These are phyloP conservation scores for Rhineura floridana DNA, from an alignment of 2,113 vertebrate species.

Conservation along the genomic window DNA sequence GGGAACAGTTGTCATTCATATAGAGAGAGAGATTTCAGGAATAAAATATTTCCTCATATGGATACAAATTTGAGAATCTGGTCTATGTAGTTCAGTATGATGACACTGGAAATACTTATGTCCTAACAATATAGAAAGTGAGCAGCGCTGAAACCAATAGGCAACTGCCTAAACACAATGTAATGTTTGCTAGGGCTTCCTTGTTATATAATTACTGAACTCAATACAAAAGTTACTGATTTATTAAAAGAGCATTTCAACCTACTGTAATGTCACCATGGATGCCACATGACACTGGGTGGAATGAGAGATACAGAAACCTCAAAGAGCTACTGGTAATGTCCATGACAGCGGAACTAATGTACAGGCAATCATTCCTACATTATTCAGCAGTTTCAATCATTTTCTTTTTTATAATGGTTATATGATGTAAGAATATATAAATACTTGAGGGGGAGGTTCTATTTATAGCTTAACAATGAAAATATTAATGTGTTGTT, in stretches of 20 bases:
- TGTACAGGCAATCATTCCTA: constrained; percentile 53
- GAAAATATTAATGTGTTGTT: constrained; percentile 66
- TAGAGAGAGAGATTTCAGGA: neutral
- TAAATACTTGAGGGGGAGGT: constrained; percentile 69
- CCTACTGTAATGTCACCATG: constrained; percentile 42
- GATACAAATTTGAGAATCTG: neutral
- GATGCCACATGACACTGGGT: constrained; percentile 62
- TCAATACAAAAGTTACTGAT: constrained; percentile 40
- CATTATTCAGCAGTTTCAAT: constrained; percentile 73
- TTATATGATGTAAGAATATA: constrained; percentile 71
- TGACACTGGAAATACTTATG: neutral
- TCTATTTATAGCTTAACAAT: constrained; percentile 65
- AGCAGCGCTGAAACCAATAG: neutral
- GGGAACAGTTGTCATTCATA: neutral
- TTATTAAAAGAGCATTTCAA: constrained; percentile 38
- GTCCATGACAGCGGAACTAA: constrained; percentile 74
- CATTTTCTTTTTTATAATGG: constrained; percentile 62
- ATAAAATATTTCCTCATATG: neutral
- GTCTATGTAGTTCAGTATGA: neutral
- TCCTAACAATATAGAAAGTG: neutral
- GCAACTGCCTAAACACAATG: neutral
- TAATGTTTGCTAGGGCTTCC: constrained; percentile 26
- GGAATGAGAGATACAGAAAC: constrained; percentile 34
- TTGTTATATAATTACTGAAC: constrained; percentile 52
- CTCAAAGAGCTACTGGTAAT: constrained; percentile 63